Percentiles rank a stretch among this genome's conserved stretches.
Evolutionary conservation across 2,797 vertebrate genomes (phyloP).

Genomic region (Siniperca obscura): DNA sequence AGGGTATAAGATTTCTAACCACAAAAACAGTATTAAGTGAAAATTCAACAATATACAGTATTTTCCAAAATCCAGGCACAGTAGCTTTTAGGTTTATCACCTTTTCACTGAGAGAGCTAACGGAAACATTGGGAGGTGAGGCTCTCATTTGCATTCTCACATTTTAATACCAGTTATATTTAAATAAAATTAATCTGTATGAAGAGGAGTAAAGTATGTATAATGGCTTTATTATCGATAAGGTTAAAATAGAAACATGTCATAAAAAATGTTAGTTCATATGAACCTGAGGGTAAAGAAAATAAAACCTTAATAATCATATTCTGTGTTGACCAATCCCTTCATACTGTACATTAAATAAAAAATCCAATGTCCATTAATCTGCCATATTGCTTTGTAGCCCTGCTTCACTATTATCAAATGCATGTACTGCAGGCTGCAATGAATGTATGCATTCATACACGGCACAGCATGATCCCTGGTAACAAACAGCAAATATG

Average conservation of each 20-base stretch:
- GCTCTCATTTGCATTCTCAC: background rate
- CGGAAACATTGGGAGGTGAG: background rate
- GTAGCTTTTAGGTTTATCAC: background rate
- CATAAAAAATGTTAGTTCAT: background rate
- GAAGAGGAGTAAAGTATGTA: conserved; percentile 5
- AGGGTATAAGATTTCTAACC: background rate
- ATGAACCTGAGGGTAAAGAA: background rate
- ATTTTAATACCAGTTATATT: conserved; percentile 20
- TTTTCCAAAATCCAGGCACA: background rate
- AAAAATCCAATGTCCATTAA: background rate
- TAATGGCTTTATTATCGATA: conserved; percentile 3
- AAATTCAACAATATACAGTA: background rate
- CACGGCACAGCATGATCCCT: conserved; percentile 22
- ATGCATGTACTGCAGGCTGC: conserved; percentile 10
- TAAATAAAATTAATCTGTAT: conserved; percentile 9
- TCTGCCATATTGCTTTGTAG: conserved; percentile 3
- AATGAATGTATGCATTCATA: conserved; percentile 24
- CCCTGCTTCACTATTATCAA: conserved; percentile 14
- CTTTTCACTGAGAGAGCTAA: background rate
- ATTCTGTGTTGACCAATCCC: background rate
- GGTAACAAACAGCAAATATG: conserved; percentile 47
- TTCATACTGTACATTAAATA: background rate
- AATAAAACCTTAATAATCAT: background rate
- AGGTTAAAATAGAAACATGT: background rate
- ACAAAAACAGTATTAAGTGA: conserved; percentile 1